Base-by-base conservation (phyloP, 1,140 invertebrate genomes). In the Platorchestia sp. region DNA sequence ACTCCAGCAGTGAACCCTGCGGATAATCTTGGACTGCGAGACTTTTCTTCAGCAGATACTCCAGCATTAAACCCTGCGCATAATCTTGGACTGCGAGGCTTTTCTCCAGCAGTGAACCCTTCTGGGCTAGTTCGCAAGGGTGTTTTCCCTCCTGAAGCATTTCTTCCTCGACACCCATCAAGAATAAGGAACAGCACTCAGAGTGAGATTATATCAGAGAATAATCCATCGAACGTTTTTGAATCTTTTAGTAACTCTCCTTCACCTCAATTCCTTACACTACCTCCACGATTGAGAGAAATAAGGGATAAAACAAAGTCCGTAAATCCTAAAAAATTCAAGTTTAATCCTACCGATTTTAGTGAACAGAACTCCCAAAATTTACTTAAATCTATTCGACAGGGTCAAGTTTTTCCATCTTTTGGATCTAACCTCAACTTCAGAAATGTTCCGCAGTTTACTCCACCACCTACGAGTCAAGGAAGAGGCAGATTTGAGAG, bases 81-180 rank as follows among this genome's bases (percentile, higher is more conserved):
- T 5, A 90, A 90, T 42, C 5, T 27, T 90, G 41, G 44, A 3
- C 44, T 19, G 41, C 87, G 42, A 44, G 41, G 87, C 27, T 10
- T 90, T 41, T 43, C 16, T 90, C 41, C 87, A 0, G 3, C 87
- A 90, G 45, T 93, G 44, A 93, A 45, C 41, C 91, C 91, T n/a
- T 47, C 91, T 44, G 44, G 47, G 16, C 16, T 93, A 40, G 44
- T 93, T 36, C 91, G 91, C 6, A 93, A 93, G 36, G 91, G 91
- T 1, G 91, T 93, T 27, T 93, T 93, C 45, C 91, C 91, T 93
- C 91, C 91, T 40, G 43, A 93, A 47, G 91, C 43, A 0, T 93
- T 93, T 44, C 91, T 93, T 45, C 91, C 91, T 89, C 43, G 0
- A 14, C 87, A 89, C 43, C 87, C 87, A 42, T 89, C 87, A 6